Evolutionary conservation across 2,888 invertebrate species (phyloP).

Genomic region (Agriopis marginaria): DNA sequence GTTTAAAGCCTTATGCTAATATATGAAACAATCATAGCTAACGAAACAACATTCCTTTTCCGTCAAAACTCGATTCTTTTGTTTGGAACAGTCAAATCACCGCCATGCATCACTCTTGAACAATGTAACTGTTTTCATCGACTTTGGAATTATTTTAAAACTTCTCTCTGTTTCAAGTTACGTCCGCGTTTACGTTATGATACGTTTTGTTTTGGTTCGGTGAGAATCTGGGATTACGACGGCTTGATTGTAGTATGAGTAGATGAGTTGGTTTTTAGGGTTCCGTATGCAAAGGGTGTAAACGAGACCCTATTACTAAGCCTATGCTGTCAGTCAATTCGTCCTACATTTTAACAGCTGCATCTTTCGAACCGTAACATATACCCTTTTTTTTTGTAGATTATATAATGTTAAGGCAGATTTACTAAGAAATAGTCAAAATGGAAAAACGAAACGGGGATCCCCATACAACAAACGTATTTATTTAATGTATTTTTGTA

Average conservation of each 20-base stretch:
- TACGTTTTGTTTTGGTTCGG: slow-evolving; percentile 17
- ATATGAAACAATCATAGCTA: slow-evolving; percentile 75
- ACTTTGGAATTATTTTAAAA: slow-evolving; percentile 56
- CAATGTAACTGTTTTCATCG: slow-evolving; percentile 81
- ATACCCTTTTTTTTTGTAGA: no score
- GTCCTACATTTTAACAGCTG: no score
- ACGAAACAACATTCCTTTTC: slow-evolving; percentile 78
- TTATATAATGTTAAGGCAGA: no score
- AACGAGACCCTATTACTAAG: no score
- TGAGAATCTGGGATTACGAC: slow-evolving; percentile 8
- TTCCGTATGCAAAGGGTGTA: no score
- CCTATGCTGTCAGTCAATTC: no score
- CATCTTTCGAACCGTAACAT: no score
- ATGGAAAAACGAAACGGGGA: no score
- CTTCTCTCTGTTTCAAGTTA: slow-evolving; percentile 55
- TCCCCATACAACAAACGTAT: no score
- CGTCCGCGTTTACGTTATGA: slow-evolving; percentile 64
- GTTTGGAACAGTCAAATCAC: slow-evolving; percentile 83
- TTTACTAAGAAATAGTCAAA: no score
- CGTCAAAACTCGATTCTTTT: slow-evolving; percentile 81
- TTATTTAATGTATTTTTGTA: no score
- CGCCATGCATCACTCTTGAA: slow-evolving; percentile 80
- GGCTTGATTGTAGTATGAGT: not conserved
- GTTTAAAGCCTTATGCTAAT: slow-evolving; percentile 74
- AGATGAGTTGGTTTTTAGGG: not conserved